Percentiles rank a stretch among this genome's conserved stretches.
phyloP scores from a whole-genome alignment of 2,113 vertebrate species.

The Gymnogyps californianus region DNA sequence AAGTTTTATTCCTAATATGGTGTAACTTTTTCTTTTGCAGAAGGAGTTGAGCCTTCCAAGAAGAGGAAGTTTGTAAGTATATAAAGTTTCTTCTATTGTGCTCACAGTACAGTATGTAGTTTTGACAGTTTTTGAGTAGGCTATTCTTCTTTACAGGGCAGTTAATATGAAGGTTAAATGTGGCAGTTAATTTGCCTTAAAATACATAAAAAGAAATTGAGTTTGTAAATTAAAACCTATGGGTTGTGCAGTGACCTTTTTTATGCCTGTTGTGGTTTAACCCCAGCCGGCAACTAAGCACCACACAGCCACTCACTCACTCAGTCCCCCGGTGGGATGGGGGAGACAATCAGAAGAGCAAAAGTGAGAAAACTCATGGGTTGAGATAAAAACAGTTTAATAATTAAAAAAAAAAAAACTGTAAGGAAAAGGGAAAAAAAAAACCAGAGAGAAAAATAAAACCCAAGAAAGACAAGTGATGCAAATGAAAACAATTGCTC shows the following conservation, averaged over 20 bases:
- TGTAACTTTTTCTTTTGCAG: conserved; percentile 76
- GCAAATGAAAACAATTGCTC: too few species aligned
- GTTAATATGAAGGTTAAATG: neutral
- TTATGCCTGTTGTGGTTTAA: too few species aligned
- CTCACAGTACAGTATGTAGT: neutral
- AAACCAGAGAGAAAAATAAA: too few species aligned
- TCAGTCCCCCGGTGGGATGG: too few species aligned
- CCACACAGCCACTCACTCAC: too few species aligned
- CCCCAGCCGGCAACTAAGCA: too few species aligned
- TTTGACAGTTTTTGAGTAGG: neutral
- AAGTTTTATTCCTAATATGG: neutral
- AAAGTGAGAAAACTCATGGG: too few species aligned
- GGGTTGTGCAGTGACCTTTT: neutral
- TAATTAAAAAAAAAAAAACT: too few species aligned
- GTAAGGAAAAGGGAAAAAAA: too few species aligned
- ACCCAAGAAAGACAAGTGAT: too few species aligned
- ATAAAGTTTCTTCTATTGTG: neutral
- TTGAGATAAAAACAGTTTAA: too few species aligned
- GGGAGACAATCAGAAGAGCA: too few species aligned
- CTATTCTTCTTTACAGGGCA: neutral
- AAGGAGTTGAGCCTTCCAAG: conserved; percentile 97
- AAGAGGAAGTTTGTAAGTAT: conserved; percentile 98
- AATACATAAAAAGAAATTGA: neutral
- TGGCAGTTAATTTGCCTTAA: neutral
- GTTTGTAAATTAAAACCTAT: neutral